A percentile compares a stretch with the other conserved stretches of the same genome.
Conservation (phyloP, 2,888 invertebrate genomes). For the Phyllotreta cruciferae region DNA sequence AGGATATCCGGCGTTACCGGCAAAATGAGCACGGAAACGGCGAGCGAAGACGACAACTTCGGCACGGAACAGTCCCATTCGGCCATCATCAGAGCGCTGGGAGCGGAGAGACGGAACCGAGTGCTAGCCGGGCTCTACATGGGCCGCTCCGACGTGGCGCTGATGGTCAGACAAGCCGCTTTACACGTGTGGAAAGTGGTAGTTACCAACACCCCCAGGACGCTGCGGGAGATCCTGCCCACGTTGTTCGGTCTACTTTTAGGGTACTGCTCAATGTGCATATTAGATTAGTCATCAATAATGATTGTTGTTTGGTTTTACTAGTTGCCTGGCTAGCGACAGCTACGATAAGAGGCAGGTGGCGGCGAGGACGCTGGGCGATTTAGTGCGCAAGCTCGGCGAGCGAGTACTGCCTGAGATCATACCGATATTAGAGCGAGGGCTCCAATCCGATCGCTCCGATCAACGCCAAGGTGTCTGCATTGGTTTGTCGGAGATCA, state of each 20-base stretch:
- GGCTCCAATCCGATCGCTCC: conserved; percentile 86
- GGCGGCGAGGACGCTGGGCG: conserved; percentile 94
- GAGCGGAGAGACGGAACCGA: conserved; percentile 87
- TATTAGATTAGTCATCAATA: too few species aligned
- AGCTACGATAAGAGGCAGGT: conserved; percentile 94
- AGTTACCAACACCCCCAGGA: conserved; percentile 96
- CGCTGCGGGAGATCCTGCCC: conserved; percentile 93
- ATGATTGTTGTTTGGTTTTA: too few species aligned
- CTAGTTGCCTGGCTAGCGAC: conserved; percentile 86
- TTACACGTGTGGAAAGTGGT: conserved; percentile 99
- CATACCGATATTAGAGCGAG: conserved; percentile 94
- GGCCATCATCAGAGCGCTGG: conserved; percentile 85
- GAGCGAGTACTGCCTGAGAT: conserved; percentile 98
- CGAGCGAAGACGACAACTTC: conserved; percentile 98
- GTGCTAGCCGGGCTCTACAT: conserved; percentile 96
- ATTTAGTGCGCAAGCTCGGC: conserved; percentile 95
- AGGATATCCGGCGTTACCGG: conserved; percentile 97
- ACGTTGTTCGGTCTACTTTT: conserved; percentile 90
- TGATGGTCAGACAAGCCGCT: conserved; percentile 94
- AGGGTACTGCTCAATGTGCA: conserved; percentile 55
- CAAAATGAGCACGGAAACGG: conserved; percentile 98
- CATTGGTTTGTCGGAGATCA: conserved; percentile 97
- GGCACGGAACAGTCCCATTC: conserved; percentile 95
- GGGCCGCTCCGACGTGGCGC: conserved; percentile 95
- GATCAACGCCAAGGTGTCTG: conserved; percentile 99